Base-by-base conservation (phyloP, 1,140 invertebrate genomes). In the Lamellibrachia luymesi region DNA sequence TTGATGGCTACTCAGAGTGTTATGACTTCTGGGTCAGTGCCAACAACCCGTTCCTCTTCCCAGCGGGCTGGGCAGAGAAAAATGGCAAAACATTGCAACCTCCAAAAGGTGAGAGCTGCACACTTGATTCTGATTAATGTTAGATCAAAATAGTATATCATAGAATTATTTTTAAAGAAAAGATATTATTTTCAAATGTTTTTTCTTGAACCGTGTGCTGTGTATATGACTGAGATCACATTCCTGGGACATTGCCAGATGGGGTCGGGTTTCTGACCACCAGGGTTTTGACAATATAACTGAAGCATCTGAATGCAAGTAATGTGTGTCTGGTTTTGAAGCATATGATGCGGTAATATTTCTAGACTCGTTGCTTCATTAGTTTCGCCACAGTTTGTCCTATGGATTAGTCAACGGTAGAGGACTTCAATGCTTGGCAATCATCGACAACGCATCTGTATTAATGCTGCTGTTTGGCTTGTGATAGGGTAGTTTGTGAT, bases 21-120 rank as follows among this genome's bases (percentile, higher is more conserved):
- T 98, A 98, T 96, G 98, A 99, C 96, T 99, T 98, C 96, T 99
- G 98, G 98, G 97, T 98, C 17, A 99, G 99, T 96, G 98, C 98
- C 0, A 98, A 99, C 95, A 98, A 98, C 1, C 97, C 97, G 94
- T 98, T 98, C 95, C 98, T 99, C 80, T 99, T 99, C 96, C 98
- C 98, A 8, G 97, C 97, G 80, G 98, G 98, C n/a, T 99, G 98
- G 98, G 98, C 98, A 95, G 98, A 98, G 94, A 96, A 96, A 93
- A 95, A 95, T 94, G 94, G 94, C 5, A 96, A 95, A 93, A 94
- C 90, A 10, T 93, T 96, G 13, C 95, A 96, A 90, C 95, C 96
- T 56, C 98, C 98, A 0, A 97, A 97, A 94, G 97, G 97, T 94
- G 97, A 97, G 94, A 8, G 27, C 51, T 91, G 17, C 91, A 49